These are phyloP conservation scores for Odontothrips loti DNA, from an alignment of 2,888 invertebrate species.

Conservation along the genomic window DNA sequence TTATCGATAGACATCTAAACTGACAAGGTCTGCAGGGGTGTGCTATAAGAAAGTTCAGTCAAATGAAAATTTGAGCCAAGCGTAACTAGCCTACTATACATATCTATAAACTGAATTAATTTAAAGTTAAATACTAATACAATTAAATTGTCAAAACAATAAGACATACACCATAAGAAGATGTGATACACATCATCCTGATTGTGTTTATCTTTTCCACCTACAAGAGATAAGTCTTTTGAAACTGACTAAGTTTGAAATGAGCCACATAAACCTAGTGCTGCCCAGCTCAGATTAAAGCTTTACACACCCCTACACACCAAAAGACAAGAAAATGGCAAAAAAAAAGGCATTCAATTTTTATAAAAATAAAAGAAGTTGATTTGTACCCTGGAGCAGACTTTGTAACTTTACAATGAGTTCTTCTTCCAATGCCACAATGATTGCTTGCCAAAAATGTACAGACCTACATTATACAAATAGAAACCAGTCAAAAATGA, in stretches of 20 bases:
- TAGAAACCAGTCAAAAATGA: slow-evolving; percentile 21
- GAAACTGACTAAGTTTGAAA: neutral
- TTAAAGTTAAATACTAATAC: neutral
- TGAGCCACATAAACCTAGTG: slow-evolving; percentile 3
- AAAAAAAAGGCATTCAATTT: slow-evolving; percentile 22
- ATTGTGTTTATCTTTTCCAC: neutral
- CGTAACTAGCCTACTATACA: neutral
- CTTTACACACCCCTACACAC: slow-evolving; percentile 22
- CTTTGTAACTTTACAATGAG: neutral
- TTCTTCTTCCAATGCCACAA: neutral
- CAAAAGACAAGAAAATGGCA: neutral
- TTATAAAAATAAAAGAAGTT: slow-evolving; percentile 21
- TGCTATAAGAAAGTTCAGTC: slow-evolving; percentile 11
- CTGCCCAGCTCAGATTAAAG: slow-evolving; percentile 20
- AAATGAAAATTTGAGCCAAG: slow-evolving; percentile 22
- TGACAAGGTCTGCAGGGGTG: slow-evolving; percentile 17
- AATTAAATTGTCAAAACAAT: neutral
- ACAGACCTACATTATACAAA: slow-evolving; percentile 12
- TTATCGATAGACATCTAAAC: neutral
- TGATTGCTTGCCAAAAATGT: slow-evolving; percentile 18
- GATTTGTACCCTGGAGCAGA: slow-evolving; percentile 24
- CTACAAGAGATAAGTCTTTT: slow-evolving; percentile 14
- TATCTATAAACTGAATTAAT: neutral
- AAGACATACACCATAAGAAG: neutral
- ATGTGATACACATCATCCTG: neutral